phyloP scores from a whole-genome alignment of 2,797 vertebrate genomes.

The Neosalanx taihuensis region DNA sequence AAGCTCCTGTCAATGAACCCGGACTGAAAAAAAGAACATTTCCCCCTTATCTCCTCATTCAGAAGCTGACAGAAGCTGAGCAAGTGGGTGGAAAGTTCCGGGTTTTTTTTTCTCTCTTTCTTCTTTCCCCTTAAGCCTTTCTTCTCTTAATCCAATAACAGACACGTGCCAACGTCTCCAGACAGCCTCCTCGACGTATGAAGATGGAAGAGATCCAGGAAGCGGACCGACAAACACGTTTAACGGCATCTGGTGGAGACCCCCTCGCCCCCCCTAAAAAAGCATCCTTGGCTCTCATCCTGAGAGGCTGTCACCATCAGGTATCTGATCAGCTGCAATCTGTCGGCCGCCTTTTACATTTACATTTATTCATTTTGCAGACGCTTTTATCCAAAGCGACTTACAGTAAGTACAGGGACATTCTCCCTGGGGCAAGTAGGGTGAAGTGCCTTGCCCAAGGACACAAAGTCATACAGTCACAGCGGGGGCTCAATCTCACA shows the following conservation, averaged over 20 bases:
- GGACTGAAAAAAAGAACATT: neutral
- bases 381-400: too few species aligned
- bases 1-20: too few species aligned
- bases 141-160: neutral
- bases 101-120: too few species aligned
- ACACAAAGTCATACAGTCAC: too few species aligned
- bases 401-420: too few species aligned
- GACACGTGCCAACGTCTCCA: neutral
- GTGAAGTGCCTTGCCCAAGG: too few species aligned
- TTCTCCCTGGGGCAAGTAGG: too few species aligned
- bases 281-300: neutral
- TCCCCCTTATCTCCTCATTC: neutral
- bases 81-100: too few species aligned
- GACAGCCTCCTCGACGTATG: neutral
- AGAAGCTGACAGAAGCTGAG: too few species aligned
- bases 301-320: neutral
- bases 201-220: too few species aligned
- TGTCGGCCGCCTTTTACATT: neutral
- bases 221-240: neutral
- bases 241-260: constrained; percentile 1
- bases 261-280: neutral
- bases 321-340: neutral
- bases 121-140: neutral
- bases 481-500: too few species aligned
- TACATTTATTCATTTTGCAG: too few species aligned